Conservation (phyloP, 2,888 invertebrate genomes). For the Leucoma salicis region DNA sequence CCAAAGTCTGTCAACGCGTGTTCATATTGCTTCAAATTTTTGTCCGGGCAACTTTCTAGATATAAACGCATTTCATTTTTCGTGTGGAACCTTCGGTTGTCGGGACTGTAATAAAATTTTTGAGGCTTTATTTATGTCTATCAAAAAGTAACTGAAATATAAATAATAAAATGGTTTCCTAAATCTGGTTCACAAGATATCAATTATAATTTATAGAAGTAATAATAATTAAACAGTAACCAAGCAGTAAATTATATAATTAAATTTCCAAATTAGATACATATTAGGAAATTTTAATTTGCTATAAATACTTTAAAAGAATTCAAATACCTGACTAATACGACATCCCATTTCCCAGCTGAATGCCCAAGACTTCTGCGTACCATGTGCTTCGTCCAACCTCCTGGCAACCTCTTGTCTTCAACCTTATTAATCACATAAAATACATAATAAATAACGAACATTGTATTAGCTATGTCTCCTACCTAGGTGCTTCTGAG, state of each 20-base stretch:
- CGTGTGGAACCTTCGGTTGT: conserved; percentile 66
- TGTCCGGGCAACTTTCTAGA: conserved; percentile 47
- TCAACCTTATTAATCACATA: too few relatives aligned
- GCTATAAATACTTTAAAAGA: too few relatives aligned
- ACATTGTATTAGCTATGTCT: too few relatives aligned
- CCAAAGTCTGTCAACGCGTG: conserved; percentile 67
- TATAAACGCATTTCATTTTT: conserved; percentile 67
- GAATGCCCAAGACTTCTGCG: conserved; percentile 85
- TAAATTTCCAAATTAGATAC: too few relatives aligned
- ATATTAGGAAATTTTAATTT: too few relatives aligned
- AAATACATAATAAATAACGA: too few relatives aligned
- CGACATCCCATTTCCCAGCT: conserved; percentile 92
- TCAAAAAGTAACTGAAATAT: too few relatives aligned
- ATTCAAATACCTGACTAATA: conserved; percentile 83
- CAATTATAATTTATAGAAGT: not conserved
- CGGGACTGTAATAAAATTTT: conserved; percentile 62
- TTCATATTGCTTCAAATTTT: conserved; percentile 44
- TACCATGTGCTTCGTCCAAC: conserved; percentile 91
- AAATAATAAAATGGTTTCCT: too few relatives aligned
- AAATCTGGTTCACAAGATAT: too few relatives aligned
- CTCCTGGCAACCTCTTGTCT: conserved; percentile 87
- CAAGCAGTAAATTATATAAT: not conserved
- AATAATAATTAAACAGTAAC: not conserved
- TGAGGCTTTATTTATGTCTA: too few relatives aligned
- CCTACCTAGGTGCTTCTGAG: too few relatives aligned